Conservation (phyloP, 2,888 invertebrate species). For the Palloptera scutellata region DNA sequence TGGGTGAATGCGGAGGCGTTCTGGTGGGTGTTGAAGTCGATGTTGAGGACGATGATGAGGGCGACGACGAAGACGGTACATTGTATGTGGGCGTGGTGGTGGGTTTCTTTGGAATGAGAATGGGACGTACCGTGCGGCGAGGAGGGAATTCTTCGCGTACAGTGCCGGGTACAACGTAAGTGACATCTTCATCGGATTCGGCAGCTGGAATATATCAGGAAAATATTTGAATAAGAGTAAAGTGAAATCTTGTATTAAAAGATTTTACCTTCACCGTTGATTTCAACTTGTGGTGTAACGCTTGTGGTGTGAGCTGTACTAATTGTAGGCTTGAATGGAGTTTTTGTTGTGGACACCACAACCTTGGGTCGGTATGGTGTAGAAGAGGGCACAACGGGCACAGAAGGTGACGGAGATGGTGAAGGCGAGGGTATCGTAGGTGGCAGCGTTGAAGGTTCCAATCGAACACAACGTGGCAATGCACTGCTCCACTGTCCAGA, state of each 20-base stretch:
- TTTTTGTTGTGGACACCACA: slow-evolving; percentile 54
- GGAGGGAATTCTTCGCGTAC: slow-evolving; percentile 65
- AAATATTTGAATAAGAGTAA: background rate
- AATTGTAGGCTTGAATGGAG: slow-evolving; percentile 45
- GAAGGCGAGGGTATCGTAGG: slow-evolving; percentile 55
- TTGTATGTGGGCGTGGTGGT: slow-evolving; percentile 61
- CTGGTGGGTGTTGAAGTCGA: slow-evolving; percentile 50
- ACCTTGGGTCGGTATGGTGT: slow-evolving; percentile 60
- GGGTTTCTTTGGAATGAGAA: slow-evolving; percentile 55
- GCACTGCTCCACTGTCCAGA: slow-evolving; percentile 82
- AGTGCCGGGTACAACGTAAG: slow-evolving; percentile 62
- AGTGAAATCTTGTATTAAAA: background rate
- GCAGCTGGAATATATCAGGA: slow-evolving; percentile 37
- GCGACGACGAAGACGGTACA: slow-evolving; percentile 53
- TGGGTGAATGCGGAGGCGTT: slow-evolving; percentile 41
- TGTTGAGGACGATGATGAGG: slow-evolving; percentile 34
- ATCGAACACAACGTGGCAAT: slow-evolving; percentile 77
- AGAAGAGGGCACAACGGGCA: slow-evolving; percentile 47
- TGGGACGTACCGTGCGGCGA: slow-evolving; percentile 58
- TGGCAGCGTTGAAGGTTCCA: slow-evolving; percentile 65
- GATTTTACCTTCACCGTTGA: slow-evolving; percentile 56
- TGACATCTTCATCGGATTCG: slow-evolving; percentile 61
- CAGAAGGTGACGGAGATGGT: slow-evolving; percentile 41
- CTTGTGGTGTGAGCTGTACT: slow-evolving; percentile 51
- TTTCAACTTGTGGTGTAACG: slow-evolving; percentile 54